Base-by-base conservation (phyloP, 2,888 invertebrate genomes). In the Lepidonotus clava region DNA sequence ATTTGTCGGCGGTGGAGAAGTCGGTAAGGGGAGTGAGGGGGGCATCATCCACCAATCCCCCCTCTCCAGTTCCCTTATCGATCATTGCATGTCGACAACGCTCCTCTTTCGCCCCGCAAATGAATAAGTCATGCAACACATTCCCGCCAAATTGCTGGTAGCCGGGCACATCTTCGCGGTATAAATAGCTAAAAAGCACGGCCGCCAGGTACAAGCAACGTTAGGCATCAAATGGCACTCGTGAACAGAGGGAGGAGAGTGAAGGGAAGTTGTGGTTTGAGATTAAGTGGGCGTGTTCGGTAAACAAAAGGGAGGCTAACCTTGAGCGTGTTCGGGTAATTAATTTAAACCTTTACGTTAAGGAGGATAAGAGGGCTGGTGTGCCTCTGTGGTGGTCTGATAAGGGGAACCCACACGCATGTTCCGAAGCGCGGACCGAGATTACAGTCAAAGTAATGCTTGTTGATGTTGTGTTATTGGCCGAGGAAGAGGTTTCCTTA, bases 91-190 rank as follows among this genome's bases (percentile, higher is more conserved):
- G 61, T 61, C 61, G 24, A 61, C 61, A 61, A n/a, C 61, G 24
- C 61, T 32, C 28, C 61, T 32, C n/a, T n/a, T 5, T 5, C 61
- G 28, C n/a, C 28, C 61, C 2, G 28, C 61, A 61, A 61, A 61
- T 61, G 61, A 61, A 61, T 61, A 61, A 61, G 28, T 61, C 61
- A 61, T 61, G 61, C 61, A 61, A 61, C 61, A 61, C 28, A 28
- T 61, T 61, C 61, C 61, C 61, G 61, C 61, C 61, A 61, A 61
- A 61, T 61, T 61, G 61, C 61, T 61, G 61, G 24, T 24, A n/a
- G n/a, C 28, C 61, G 24, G 61, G 61, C 61, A n/a, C 61, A 4
- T 61, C 61, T 32, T 18, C 46, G 28, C 28, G 61, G 61, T 61
- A 61, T 61, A 61, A 61, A 61, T 61, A 61, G 61, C 61, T 61